Percentiles rank a stretch among this genome's conserved stretches.
Evolutionary conservation across 2,888 invertebrate genomes (phyloP).

Genomic region (Callinectes sapidus): DNA sequence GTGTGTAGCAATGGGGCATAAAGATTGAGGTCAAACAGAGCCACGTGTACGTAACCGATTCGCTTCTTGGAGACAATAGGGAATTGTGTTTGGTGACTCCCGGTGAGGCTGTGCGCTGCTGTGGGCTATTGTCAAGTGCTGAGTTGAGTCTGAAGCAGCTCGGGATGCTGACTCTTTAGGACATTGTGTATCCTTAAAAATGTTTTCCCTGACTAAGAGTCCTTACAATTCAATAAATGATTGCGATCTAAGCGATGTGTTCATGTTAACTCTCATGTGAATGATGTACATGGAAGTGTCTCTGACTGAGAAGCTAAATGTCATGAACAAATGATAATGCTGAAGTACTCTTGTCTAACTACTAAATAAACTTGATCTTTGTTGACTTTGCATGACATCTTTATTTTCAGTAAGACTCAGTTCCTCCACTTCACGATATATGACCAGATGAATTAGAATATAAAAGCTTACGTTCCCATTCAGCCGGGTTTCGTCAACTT

Average conservation of each 20-base stretch:
- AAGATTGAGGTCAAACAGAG: neutral
- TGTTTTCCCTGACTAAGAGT: neutral
- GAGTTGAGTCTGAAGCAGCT: neutral
- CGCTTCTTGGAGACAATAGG: constrained; percentile 7
- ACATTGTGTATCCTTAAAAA: neutral
- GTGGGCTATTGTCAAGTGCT: neutral
- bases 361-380: too few species aligned
- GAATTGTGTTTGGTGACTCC: neutral
- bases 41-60: neutral
- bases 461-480: neutral
- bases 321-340: neutral
- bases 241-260: neutral
- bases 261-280: neutral
- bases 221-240: neutral
- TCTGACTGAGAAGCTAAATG: neutral
- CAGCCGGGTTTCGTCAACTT: neutral
- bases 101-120: neutral
- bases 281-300: neutral
- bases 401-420: neutral
- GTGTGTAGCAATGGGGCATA: neutral
- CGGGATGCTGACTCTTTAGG: neutral
- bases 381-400: neutral
- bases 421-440: neutral
- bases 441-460: neutral
- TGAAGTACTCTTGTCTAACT: neutral